Base-by-base conservation (phyloP, 2,797 vertebrate species). In the Sarcophilus harrisii region DNA sequence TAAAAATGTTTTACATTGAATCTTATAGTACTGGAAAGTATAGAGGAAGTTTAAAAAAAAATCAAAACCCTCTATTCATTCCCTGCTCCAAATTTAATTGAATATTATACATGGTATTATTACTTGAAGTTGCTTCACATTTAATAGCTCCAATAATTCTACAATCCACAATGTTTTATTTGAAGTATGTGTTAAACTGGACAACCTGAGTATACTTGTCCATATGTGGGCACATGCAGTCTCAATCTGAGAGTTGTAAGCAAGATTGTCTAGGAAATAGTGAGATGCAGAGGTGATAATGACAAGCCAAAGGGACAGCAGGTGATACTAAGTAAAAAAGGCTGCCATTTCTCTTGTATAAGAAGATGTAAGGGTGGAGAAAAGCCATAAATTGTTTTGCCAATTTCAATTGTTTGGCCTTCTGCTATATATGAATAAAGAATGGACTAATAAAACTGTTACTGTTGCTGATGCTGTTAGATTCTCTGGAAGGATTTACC, bases 401-500 rank as follows among this genome's bases (percentile, higher is more conserved):
- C 57, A 95, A 5, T 97, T 98, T 97, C n/a, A 95, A 54, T 92
- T 96, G 10, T 90, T 96, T 93, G 73, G 93, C 12, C 55, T 57
- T 90, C 93, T 97, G 87, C 32, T 59, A 90, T 49, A 60, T 52
- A 92, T 91, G 9, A 97, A 95, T 57, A 94, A 55, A n/a, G 87
- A 94, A 27, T 81, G 28, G 89, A 49, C 93, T 95, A 98, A 97
- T 62, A 27, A 27, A 0, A 0, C 57, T 60, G 49, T 59, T 96
- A 4, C 13, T 54, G 91, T 92, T 92, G n/a, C 18, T 96, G 81
- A 58, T 92, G 81, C 49, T 62, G 14, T 94, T 96, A 94, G 59
- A 97, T 93, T 97, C 96, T 96, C 30, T 94, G 91, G 93, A 94
- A 87, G 94, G 87, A 95, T 96, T 97, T 93, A 90, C 62, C 52